A percentile compares a stretch with the other conserved stretches of the same genome.
Conservation (phyloP, 1,140 invertebrate species). For the Heliconius hermathena region DNA sequence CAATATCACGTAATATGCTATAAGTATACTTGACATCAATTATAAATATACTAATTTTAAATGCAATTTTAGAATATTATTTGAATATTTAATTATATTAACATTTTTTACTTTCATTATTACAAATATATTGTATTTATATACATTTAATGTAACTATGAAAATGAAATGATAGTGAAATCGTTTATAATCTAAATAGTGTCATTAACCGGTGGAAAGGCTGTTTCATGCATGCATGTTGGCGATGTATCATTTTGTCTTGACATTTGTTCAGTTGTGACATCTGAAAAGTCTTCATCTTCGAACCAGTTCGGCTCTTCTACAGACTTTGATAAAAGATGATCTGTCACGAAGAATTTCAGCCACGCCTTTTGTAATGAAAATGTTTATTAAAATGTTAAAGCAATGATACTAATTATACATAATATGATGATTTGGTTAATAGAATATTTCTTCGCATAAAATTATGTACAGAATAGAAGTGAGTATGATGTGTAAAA, state of each 20-base stretch:
- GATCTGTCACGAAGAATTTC: conserved; percentile 82
- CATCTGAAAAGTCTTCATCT: conserved; percentile 57
- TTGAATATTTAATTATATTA: background rate
- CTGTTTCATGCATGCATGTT: conserved; percentile 62
- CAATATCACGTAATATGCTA: background rate
- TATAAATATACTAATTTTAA: conserved; percentile 32
- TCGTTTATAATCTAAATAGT: conserved; percentile 65
- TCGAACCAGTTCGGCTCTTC: conserved; percentile 78
- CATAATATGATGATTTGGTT: background rate
- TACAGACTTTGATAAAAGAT: conserved; percentile 74
- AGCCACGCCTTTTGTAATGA: conserved; percentile 81
- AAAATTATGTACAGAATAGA: background rate
- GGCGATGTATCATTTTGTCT: conserved; percentile 58
- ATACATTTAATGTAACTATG: conserved; percentile 46
- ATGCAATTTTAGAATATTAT: conserved; percentile 38
- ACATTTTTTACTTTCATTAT: background rate
- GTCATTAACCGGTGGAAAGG: conserved; percentile 75
- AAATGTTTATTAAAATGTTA: conserved; percentile 53
- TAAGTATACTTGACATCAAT: background rate
- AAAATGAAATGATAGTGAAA: conserved; percentile 53
- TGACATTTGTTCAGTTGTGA: conserved; percentile 64
- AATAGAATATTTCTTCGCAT: background rate
- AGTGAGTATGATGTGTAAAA: background rate
- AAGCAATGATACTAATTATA: conserved; percentile 24
- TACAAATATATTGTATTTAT: background rate